Percentiles rank a stretch among this genome's conserved stretches.
Conservation (phyloP, 35 echinoderm and acorn worm species). For the Heliocidaris erythrogramma region DNA sequence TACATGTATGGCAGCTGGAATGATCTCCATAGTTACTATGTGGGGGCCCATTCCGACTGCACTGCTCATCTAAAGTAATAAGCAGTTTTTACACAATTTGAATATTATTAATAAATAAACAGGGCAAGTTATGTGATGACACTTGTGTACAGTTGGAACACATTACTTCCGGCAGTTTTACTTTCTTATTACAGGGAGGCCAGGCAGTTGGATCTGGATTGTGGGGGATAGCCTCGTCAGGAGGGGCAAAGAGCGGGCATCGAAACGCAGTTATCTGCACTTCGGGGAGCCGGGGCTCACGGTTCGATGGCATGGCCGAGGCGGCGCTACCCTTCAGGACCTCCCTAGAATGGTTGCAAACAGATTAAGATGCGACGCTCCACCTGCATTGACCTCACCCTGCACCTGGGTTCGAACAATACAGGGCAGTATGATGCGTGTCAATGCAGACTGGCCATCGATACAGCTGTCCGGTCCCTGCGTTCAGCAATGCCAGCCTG, state of each 20-base stretch:
- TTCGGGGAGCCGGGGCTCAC: background rate
- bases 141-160: background rate
- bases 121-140: background rate
- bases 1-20: too few species aligned
- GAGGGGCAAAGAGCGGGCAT: background rate
- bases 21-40: too few species aligned
- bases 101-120: too few species aligned
- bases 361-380: background rate
- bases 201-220: constrained; percentile 26
- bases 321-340: background rate
- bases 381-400: too few species aligned
- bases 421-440: too few species aligned
- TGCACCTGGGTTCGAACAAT: too few species aligned
- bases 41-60: too few species aligned
- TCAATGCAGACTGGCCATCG: too few species aligned
- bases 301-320: background rate
- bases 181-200: background rate
- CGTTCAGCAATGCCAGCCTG: too few species aligned
- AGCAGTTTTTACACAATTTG: too few species aligned
- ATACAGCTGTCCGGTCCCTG: too few species aligned
- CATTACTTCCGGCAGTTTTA: background rate
- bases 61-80: too few species aligned
- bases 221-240: constrained; percentile 24
- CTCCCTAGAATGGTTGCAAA: background rate
- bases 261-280: background rate